Conservation (phyloP, 2,888 invertebrate genomes). For the Drosophila paranaensis region DNA sequence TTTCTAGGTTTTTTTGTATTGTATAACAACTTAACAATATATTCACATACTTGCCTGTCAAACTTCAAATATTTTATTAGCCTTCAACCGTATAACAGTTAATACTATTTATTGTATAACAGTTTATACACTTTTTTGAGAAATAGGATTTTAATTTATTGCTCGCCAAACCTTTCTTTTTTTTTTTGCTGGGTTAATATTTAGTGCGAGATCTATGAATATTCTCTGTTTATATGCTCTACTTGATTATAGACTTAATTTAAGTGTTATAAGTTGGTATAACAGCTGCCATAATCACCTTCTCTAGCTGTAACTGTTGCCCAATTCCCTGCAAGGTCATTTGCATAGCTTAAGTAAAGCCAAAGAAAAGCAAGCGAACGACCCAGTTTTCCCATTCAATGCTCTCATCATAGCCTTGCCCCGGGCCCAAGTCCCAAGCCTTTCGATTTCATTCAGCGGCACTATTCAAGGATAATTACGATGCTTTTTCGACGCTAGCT, state of each 20-base stretch:
- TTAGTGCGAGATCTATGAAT: too few species aligned
- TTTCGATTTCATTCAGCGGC: slow-evolving; percentile 30
- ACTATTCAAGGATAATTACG: slow-evolving; percentile 53
- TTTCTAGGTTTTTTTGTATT: background rate
- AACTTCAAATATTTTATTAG: background rate
- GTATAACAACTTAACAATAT: background rate
- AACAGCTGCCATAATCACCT: background rate
- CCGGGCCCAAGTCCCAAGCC: slow-evolving; percentile 1
- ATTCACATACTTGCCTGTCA: background rate
- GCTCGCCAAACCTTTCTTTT: too few species aligned
- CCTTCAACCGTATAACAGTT: background rate
- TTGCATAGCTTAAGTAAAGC: slow-evolving; percentile 23
- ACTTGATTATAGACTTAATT: too few species aligned
- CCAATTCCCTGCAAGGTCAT: slow-evolving; percentile 36
- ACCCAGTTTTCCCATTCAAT: slow-evolving; percentile 44
- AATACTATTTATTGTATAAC: too few species aligned
- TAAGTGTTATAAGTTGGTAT: too few species aligned
- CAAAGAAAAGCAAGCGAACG: slow-evolving; percentile 14
- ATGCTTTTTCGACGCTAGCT: slow-evolving; percentile 21
- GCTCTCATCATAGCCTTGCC: slow-evolving; percentile 19
- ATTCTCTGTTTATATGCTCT: too few species aligned
- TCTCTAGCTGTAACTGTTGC: background rate
- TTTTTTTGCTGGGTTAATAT: too few species aligned
- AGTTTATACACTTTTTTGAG: too few species aligned
- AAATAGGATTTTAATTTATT: too few species aligned